These are phyloP conservation scores for Ivindomyrus marchei DNA, from an alignment of 2,113 vertebrate species.

Conservation along the genomic window DNA sequence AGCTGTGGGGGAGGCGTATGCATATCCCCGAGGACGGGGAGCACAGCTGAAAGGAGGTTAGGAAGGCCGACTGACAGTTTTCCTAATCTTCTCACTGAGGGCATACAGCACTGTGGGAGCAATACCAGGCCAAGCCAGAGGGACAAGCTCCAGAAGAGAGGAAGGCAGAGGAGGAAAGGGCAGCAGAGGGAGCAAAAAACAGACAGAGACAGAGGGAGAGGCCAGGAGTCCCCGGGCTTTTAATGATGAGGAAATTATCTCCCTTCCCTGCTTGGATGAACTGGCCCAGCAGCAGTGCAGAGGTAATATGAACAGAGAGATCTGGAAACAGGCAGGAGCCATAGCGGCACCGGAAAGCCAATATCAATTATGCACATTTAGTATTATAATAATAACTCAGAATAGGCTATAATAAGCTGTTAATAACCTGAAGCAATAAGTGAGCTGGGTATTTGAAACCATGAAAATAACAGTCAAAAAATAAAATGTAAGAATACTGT, in stretches of 20 bases:
- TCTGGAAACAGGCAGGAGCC: background rate
- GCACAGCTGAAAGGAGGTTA: background rate
- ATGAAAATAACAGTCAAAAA: background rate
- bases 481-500: background rate
- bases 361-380: background rate
- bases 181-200: background rate
- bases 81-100: background rate
- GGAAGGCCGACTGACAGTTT: background rate
- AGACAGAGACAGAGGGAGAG: background rate
- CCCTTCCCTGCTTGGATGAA: background rate
- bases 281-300: background rate
- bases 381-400: background rate
- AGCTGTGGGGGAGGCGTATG: background rate
- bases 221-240: background rate
- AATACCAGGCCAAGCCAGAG: background rate
- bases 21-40: background rate
- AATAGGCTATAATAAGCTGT: background rate
- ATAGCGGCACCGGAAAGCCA: background rate
- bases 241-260: background rate
- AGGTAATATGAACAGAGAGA: background rate
- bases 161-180: background rate
- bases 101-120: background rate
- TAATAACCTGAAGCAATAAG: background rate
- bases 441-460: background rate
- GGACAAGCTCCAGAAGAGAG: background rate